Base-by-base conservation (phyloP, 2,888 invertebrate species). In the Corythucha ciliata region DNA sequence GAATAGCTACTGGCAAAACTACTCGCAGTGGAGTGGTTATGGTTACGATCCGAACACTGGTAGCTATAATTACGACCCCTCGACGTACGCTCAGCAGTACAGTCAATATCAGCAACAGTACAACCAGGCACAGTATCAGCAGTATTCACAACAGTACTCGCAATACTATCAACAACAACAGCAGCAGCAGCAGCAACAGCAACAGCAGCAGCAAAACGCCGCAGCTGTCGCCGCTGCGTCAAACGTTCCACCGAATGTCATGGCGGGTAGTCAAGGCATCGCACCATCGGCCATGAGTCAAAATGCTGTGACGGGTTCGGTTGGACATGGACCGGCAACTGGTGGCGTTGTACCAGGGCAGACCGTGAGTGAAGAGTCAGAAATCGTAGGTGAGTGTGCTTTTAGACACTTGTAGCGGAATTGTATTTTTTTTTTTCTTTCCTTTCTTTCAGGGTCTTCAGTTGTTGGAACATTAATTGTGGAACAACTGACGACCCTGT, bases 1-100 rank as follows among this genome's bases (percentile, higher is more conserved):
- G 24, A 78, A 83, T 40, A 78, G 82, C 37, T 89, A 89, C 68
- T 89, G 88, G 88, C 86, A 85, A 66, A 86, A 86, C 67, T 89
- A 88, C 67, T 82, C 81, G 60, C 53, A 53, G 16, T 88, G 88
- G 88, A 80, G 80, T 16, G 80, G 80, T 16, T 82, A 82, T 68
- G 81, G 81, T 63, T 70, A 70, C 12, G 47, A 52, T 21, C 47
- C 52, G 8, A 53, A 50, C 37, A 48, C 49, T 20, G 52, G 53
- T 24, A 47, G 33, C 44, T 53, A 56, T 39, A 25, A 47, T 14
- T 47, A 47, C 16, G 49, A 42, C 21, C 32, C 49, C 12, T 25
- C 24, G 12, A 18, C 24, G 18, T 50, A 50, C 36, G 34, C 41
- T 24, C 54, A 46, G 41, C 47, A 47, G 18, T 22, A 36, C 26